Conservation (phyloP, 2,888 invertebrate species). For the Trichogramma dendrolimi region DNA sequence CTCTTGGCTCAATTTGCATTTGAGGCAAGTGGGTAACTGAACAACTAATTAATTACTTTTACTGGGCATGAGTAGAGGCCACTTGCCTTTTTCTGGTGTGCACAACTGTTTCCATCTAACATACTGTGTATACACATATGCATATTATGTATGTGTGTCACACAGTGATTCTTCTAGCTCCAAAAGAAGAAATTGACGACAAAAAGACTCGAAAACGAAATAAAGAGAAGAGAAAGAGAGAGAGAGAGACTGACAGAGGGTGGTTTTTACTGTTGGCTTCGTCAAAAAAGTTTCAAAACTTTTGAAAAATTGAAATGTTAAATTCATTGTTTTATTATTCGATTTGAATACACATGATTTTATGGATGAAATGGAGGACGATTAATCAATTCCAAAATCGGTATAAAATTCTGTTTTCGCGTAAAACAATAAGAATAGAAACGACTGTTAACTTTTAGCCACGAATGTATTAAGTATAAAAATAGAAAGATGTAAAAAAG, state of each 20-base stretch:
- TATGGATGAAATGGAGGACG: too few species aligned
- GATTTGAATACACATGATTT: too few species aligned
- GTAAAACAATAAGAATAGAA: too few species aligned
- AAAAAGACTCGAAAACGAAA: background rate
- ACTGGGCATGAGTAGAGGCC: background rate
- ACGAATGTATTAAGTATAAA: too few species aligned
- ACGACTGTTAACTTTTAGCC: too few species aligned
- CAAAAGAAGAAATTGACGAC: background rate
- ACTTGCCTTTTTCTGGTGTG: background rate
- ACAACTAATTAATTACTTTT: conserved; percentile 19
- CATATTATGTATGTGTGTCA: background rate
- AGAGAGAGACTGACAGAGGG: background rate
- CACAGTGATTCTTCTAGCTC: background rate
- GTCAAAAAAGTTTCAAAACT: too few species aligned
- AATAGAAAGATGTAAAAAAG: too few species aligned
- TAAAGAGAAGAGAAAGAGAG: background rate
- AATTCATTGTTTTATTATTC: background rate
- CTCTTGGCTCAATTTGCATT: conserved; percentile 6
- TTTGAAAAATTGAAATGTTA: background rate
- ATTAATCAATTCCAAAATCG: too few species aligned
- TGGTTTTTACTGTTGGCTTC: too few species aligned
- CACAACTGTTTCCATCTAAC: background rate
- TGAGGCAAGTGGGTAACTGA: background rate
- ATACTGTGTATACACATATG: background rate
- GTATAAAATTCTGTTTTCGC: too few species aligned